Evolutionary conservation across 2,113 vertebrate species (phyloP).

Genomic region (Rhinolophus ferrumequinum): DNA sequence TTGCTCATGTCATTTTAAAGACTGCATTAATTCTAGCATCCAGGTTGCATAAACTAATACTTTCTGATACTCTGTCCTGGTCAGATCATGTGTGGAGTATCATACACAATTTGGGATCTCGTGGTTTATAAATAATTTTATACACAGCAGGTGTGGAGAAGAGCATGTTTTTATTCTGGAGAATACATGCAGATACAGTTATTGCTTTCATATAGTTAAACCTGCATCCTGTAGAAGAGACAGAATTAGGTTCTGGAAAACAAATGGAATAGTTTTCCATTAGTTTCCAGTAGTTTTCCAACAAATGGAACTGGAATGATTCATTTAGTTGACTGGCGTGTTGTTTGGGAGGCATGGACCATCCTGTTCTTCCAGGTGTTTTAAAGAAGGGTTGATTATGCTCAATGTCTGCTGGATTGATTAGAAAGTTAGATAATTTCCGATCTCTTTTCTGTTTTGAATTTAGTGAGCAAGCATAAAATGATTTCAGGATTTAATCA

Average conservation of each 20-base stretch:
- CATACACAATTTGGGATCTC: neutral
- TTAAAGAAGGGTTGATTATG: neutral
- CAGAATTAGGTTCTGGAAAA: neutral
- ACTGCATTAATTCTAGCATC: neutral
- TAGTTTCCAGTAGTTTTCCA: too few relatives aligned
- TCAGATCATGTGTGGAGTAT: neutral
- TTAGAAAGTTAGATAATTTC: neutral
- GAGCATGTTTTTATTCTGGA: neutral
- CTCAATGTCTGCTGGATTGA: neutral
- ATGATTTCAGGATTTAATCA: neutral
- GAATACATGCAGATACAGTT: neutral
- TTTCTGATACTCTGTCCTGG: neutral
- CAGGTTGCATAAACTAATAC: neutral
- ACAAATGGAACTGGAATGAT: neutral
- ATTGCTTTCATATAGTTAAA: neutral
- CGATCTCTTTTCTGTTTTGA: neutral
- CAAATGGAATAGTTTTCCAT: neutral
- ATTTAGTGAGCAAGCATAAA: neutral
- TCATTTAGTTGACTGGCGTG: neutral
- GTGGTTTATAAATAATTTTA: constrained; percentile 4
- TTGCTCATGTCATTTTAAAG: neutral
- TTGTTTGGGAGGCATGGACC: neutral
- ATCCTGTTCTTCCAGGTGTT: neutral
- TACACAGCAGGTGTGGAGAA: neutral
- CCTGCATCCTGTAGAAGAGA: neutral